phyloP scores from a whole-genome alignment of 1,140 invertebrate genomes.

The Myzus persicae region DNA sequence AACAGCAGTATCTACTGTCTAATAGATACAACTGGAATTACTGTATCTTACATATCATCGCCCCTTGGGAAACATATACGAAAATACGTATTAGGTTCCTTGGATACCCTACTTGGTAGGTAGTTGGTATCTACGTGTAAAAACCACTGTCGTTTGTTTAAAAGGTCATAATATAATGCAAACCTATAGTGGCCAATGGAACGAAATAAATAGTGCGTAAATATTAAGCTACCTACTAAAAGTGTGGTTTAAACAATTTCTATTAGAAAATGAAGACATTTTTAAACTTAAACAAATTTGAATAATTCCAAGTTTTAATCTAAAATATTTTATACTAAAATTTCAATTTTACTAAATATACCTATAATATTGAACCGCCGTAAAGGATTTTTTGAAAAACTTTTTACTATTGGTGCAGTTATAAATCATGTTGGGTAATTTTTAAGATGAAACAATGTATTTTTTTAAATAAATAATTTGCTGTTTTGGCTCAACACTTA shows the following conservation, averaged over 20 bases:
- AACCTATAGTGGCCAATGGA: not conserved
- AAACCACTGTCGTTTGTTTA: conserved; percentile 14
- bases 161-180: conserved; percentile 22
- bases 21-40: not conserved
- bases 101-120: not conserved
- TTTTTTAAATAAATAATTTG: not conserved
- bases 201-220: not conserved
- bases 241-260: not conserved
- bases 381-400: not conserved
- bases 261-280: not conserved
- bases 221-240: not conserved
- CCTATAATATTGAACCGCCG: not conserved
- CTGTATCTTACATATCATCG: not conserved
- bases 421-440: not conserved
- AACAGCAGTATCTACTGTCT: not conserved
- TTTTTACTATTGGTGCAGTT: not conserved
- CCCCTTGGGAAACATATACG: conserved; percentile 18
- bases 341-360: not conserved
- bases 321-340: not conserved
- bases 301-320: not conserved
- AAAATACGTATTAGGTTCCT: not conserved
- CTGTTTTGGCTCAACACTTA: not conserved
- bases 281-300: not conserved
- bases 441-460: not conserved
- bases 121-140: not conserved